Base-by-base conservation (phyloP, 2,797 vertebrate species). In the Amniataba percoides region DNA sequence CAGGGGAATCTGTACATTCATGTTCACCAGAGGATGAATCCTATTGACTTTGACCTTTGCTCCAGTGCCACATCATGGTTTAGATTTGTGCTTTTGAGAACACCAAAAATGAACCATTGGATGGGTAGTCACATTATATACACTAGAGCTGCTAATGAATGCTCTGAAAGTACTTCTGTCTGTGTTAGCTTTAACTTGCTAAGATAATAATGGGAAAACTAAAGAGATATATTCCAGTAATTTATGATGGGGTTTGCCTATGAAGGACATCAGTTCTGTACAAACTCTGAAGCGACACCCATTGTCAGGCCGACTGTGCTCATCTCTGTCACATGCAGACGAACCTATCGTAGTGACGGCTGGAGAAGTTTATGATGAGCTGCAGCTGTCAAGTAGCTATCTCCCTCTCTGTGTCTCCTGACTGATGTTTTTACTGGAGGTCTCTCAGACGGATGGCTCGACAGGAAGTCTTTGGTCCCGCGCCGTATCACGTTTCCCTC, bases 351-450 rank as follows among this genome's bases (percentile, higher is more conserved):
- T 0, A 1, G 39, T 63, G 57, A 60, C 2, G 11, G 16, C 52
- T 53, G 58, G 63, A 85, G 69, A 74, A 53, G 73, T 87, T 88
- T 62, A 73, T 51, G 80, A 83, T 58, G 65, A 80, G 51, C 77
- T 63, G 78, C 89, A 92, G 89, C 89, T 92, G 90, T 87, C 88
- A 71, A 13, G 71, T 60, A 67, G 27, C 51, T 82, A 64, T 85
- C 76, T 77, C 68, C 67, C 48, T 49, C n/a, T 7, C 46, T 39
- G 7, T 48, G 16, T 75, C 21, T 49, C 59, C 55, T 55, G 80
- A 82, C 51, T 82, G 84, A 91, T 88, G 87, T 87, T 93, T 92
- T 92, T 84, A 88, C 77, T 84, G 87, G 75, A 80, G 73, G 42
- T 76, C 76, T 58, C 61, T 87, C 70, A 79, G 81, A 76, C 52